These are phyloP conservation scores for Neopelma chrysocephalum DNA, from an alignment of 2,797 vertebrate genomes.

Conservation along the genomic window DNA sequence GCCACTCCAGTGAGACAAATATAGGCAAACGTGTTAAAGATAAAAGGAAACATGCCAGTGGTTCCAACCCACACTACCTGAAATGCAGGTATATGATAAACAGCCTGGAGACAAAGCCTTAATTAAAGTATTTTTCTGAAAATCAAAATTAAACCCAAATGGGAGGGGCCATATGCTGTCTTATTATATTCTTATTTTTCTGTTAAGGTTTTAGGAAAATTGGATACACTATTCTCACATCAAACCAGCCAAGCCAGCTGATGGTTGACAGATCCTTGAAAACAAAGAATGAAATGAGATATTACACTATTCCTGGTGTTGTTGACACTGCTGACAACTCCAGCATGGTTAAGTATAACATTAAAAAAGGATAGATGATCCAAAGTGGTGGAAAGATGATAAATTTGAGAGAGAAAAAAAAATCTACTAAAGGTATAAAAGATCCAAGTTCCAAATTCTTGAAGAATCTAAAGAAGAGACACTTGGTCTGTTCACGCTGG, in stretches of 20 bases:
- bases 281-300: neutral
- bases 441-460: neutral
- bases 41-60: neutral
- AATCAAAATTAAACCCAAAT: neutral
- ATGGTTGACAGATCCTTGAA: neutral
- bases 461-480: neutral
- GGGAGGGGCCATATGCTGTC: neutral
- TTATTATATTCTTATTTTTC: neutral
- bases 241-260: neutral
- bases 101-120: neutral
- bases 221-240: neutral
- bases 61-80: neutral
- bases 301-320: neutral
- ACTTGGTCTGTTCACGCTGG: neutral
- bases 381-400: neutral
- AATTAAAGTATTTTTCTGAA: neutral
- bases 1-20: neutral
- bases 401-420: neutral
- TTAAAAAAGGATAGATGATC: neutral
- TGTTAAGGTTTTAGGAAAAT: neutral
- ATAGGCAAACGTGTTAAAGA: neutral
- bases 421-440: neutral
- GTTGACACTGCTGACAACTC: neutral
- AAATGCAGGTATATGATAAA: neutral
- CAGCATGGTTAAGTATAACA: neutral